phyloP scores from a whole-genome alignment of 1,140 invertebrate species.

The Paraescarpia echinospica region DNA sequence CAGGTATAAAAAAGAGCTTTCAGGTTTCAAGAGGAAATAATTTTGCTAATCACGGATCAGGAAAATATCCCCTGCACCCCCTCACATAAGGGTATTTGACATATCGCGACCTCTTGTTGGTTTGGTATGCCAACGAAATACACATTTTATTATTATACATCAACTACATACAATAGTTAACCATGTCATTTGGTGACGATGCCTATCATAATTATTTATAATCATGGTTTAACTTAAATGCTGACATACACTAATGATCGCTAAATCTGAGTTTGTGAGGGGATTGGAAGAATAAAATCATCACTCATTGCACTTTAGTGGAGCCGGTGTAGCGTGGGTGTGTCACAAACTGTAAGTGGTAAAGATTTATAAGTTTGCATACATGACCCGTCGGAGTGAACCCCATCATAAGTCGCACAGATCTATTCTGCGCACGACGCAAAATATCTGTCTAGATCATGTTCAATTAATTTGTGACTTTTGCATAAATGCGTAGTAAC shows the following conservation, averaged over 20 bases:
- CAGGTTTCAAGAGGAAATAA: no score
- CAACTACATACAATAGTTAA: neutral
- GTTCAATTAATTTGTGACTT: no score
- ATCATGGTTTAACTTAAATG: neutral
- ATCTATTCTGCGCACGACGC: no score
- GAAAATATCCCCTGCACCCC: no score
- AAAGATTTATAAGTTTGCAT: neutral
- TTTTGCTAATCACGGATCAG: no score
- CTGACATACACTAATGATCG: neutral
- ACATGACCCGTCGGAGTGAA: no score
- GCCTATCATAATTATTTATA: neutral
- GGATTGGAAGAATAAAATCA: neutral
- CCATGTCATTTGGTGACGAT: neutral
- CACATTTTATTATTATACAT: neutral
- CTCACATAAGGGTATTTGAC: no score
- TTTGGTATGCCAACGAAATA: neutral
- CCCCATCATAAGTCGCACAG: no score
- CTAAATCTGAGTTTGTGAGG: neutral
- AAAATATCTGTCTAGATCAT: no score
- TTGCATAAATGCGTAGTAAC: no score
- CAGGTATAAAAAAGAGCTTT: no score
- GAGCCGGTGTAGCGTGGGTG: neutral
- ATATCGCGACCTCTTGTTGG: no score
- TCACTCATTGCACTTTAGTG: neutral
- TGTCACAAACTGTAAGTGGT: neutral